Conservation (phyloP, 2,113 vertebrate genomes). For the Tragelaphus scriptus region DNA sequence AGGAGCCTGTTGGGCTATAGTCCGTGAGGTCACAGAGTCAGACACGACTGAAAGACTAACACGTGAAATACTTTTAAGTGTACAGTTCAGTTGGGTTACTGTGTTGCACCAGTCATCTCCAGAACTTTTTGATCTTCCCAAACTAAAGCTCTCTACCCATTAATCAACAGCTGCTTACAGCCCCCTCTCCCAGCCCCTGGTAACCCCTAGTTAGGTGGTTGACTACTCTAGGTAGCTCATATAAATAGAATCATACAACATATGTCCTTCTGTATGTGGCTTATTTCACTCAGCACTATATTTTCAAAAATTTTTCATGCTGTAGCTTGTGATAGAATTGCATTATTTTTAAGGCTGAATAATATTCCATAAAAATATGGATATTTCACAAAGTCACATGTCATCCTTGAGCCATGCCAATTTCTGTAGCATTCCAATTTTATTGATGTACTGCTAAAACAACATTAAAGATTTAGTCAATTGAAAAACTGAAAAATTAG, state of each 20-base stretch:
- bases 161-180: not conserved
- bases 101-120: not conserved
- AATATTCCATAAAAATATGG: not conserved
- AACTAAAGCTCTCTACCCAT: not conserved
- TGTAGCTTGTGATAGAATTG: not conserved
- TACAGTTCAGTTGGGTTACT: not conserved
- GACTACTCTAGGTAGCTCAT: not conserved
- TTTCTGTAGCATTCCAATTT: not conserved
- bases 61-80: not conserved
- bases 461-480: not conserved
- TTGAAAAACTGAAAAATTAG: not conserved
- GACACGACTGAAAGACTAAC: not conserved
- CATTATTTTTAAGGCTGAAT: not conserved
- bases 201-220: not conserved
- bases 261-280: not conserved
- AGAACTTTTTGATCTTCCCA: not conserved
- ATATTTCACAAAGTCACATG: not conserved
- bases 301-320: not conserved
- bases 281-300: not conserved
- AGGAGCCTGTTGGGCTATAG: not conserved
- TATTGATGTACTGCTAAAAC: not conserved
- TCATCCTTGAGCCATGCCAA: not conserved
- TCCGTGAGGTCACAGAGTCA: not conserved
- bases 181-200: rapidly evolving
- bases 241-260: not conserved